Evolutionary conservation across 2,797 vertebrate species (phyloP).

Genomic region (Hypotaenidia philippensis): DNA sequence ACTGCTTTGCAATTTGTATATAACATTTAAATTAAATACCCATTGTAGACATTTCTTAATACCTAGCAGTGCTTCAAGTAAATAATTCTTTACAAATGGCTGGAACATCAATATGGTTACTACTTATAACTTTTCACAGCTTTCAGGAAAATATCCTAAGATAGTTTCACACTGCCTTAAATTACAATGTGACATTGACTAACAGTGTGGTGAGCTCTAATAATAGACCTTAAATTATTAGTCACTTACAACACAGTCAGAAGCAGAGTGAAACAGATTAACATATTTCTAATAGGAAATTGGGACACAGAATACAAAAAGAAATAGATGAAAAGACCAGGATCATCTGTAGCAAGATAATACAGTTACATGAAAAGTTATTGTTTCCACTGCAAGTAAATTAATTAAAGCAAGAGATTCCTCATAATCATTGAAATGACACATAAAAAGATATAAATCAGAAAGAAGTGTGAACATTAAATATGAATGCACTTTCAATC

Average conservation of each 20-base stretch:
- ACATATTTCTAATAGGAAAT: conserved; percentile 36
- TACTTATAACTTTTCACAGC: conserved; percentile 44
- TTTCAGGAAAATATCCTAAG: conserved; percentile 48
- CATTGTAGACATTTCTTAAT: background rate
- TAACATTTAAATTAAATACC: background rate
- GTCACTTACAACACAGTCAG: conserved; percentile 64
- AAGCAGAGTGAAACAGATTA: conserved; percentile 29
- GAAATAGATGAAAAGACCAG: background rate
- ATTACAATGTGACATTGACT: conserved; percentile 69
- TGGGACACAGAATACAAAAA: conserved; percentile 28
- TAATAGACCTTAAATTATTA: conserved; percentile 71
- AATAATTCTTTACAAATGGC: conserved; percentile 1
- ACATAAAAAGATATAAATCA: background rate
- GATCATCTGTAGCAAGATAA: background rate
- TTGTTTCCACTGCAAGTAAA: background rate
- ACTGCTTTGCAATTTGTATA: background rate
- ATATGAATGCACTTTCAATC: background rate
- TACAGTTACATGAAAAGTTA: background rate
- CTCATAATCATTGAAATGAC: background rate
- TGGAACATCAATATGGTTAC: conserved; percentile 26
- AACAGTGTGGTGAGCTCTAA: conserved; percentile 58
- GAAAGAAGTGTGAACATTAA: background rate
- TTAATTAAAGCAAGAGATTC: background rate
- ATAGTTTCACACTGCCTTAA: conserved; percentile 63
- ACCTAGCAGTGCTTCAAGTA: background rate